Percentiles rank a stretch among this genome's conserved stretches.
Evolutionary conservation across 2,797 vertebrate genomes (phyloP).

Genomic region (Merluccius polli): DNA sequence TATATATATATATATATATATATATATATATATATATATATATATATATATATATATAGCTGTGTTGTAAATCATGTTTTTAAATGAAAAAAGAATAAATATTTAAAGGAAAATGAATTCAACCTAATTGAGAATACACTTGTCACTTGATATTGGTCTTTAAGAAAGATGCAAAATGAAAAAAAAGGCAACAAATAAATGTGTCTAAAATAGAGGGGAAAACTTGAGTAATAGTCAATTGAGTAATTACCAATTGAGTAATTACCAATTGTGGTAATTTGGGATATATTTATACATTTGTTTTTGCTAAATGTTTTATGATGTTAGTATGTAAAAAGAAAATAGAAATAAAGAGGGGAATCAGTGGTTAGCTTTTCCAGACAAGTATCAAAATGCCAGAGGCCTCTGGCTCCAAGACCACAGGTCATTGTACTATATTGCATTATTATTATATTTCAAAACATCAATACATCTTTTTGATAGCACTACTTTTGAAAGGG

Average conservation of each 20-base stretch:
- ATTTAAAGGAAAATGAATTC: background rate
- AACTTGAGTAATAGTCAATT: background rate
- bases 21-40: too few relatives aligned
- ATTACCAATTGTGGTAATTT: background rate
- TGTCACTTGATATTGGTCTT: too few relatives aligned
- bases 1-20: too few relatives aligned
- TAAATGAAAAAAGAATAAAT: background rate
- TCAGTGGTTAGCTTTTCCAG: background rate
- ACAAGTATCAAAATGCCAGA: too few relatives aligned
- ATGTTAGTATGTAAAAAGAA: background rate
- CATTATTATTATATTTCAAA: background rate
- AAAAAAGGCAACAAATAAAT: background rate
- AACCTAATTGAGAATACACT: too few relatives aligned
- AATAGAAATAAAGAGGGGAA: background rate
- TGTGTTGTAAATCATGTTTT: background rate
- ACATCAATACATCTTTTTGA: background rate
- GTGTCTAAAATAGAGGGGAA: background rate
- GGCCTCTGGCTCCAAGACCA: background rate
- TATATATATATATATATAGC: background rate
- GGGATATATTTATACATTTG: background rate
- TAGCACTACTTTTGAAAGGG: conserved; percentile 18
- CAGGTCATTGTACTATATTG: background rate
- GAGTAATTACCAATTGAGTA: too few relatives aligned
- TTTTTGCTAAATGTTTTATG: background rate
- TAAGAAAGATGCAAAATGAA: background rate